Conservation (phyloP, 2,797 vertebrate genomes). For the Sebastes hubbsi region DNA sequence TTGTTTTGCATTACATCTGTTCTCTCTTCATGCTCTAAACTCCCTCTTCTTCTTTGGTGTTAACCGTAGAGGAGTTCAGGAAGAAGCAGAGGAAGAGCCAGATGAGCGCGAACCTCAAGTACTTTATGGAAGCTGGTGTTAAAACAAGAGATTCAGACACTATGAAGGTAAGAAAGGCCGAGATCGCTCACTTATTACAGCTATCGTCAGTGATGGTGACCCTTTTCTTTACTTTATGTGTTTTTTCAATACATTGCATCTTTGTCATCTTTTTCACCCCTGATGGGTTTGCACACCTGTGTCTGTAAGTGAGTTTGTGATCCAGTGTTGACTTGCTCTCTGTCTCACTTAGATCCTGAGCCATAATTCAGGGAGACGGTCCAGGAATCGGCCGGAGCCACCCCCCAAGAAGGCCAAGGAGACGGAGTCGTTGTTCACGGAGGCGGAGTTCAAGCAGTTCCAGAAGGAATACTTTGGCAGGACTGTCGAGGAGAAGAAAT, state of each 20-base stretch:
- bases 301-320: too few relatives aligned
- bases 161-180: slow-evolving; percentile 62
- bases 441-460: slow-evolving; percentile 83
- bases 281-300: too few relatives aligned
- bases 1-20: neutral
- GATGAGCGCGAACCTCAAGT: slow-evolving; percentile 72
- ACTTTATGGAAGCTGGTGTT: slow-evolving; percentile 61
- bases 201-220: too few relatives aligned
- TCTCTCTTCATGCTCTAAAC: neutral
- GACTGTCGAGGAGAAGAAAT: slow-evolving; percentile 59
- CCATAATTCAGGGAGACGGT: slow-evolving; percentile 72
- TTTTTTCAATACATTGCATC: too few relatives aligned
- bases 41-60: neutral
- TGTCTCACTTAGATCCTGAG: slow-evolving; percentile 64
- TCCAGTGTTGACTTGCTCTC: neutral
- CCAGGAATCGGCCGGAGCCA: slow-evolving; percentile 54
- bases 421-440: slow-evolving; percentile 76
- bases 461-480: slow-evolving; percentile 84
- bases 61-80: slow-evolving; percentile 76
- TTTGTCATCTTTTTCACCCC: too few relatives aligned
- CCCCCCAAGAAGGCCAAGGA: slow-evolving; percentile 40
- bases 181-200: too few relatives aligned
- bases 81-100: slow-evolving; percentile 78
- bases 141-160: slow-evolving; percentile 57
- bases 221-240: too few relatives aligned